These are phyloP conservation scores for Tretioscincus oriximinensis DNA, from an alignment of 2,113 vertebrate genomes.

Conservation along the genomic window DNA sequence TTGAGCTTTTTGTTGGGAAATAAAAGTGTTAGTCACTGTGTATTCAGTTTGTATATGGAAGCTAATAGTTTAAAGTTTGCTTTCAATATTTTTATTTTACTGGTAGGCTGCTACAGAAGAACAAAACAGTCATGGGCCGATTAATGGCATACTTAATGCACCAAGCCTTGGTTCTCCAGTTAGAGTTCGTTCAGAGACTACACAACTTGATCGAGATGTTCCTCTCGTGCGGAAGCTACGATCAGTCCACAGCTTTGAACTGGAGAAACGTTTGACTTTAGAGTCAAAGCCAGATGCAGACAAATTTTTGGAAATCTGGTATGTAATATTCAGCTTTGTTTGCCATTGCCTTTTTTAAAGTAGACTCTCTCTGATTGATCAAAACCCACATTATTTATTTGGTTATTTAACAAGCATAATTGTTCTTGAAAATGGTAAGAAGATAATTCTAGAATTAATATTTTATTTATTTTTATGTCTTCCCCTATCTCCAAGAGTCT, in stretches of 20 bases:
- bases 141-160: slow-evolving; percentile 80
- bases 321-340: slow-evolving; percentile 51
- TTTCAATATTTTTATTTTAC: slow-evolving; percentile 9
- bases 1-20: not conserved
- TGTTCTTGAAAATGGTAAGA: too few relatives aligned
- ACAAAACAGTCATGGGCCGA: slow-evolving; percentile 87
- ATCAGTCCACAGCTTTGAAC: slow-evolving; percentile 93
- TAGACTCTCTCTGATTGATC: not conserved
- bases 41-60: not conserved
- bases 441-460: too few relatives aligned
- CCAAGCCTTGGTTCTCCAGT: slow-evolving; percentile 89
- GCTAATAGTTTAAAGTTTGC: not conserved
- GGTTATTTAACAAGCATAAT: too few relatives aligned
- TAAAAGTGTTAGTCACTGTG: not conserved
- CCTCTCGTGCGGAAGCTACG: slow-evolving; percentile 90
- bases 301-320: slow-evolving; percentile 90
- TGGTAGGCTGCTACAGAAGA: slow-evolving; percentile 85
- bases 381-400: not conserved
- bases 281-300: slow-evolving; percentile 90
- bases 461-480: too few relatives aligned
- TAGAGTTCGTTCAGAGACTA: slow-evolving; percentile 86
- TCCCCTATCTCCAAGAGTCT: too few relatives aligned
- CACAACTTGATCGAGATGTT: slow-evolving; percentile 83
- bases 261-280: slow-evolving; percentile 85
- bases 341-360: not conserved